Conservation (phyloP, 1,140 invertebrate genomes). For the Nebria ingens region DNA sequence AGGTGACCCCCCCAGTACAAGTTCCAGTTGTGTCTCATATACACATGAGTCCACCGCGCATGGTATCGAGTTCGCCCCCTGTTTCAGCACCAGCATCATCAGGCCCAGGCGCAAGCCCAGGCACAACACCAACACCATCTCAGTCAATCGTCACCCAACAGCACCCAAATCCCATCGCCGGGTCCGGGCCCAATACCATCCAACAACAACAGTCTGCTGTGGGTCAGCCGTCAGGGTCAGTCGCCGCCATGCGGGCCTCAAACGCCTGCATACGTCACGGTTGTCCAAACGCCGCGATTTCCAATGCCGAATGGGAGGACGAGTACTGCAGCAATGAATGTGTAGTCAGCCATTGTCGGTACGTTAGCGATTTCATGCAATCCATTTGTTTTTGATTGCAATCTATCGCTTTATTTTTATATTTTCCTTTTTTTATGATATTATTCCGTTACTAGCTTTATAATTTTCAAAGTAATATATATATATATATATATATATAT, state of each 20-base stretch:
- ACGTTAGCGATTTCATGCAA: constrained; percentile 27
- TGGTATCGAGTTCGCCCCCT: constrained; percentile 35
- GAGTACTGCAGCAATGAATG: constrained; percentile 97
- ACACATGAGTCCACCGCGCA: constrained; percentile 36
- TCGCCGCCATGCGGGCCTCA: constrained; percentile 38
- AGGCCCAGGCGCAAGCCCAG: too few species aligned
- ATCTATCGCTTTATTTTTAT: constrained; percentile 10
- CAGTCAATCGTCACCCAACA: constrained; percentile 23
- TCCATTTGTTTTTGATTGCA: constrained; percentile 11
- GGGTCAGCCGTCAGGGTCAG: constrained; percentile 25
- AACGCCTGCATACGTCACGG: constrained; percentile 79
- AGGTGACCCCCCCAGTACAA: constrained; percentile 22
- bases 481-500: too few species aligned
- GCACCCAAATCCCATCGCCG: constrained; percentile 33
- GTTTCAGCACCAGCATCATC: constrained; percentile 26
- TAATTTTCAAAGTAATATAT: too few species aligned
- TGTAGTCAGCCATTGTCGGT: constrained; percentile 91
- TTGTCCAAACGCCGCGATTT: constrained; percentile 80
- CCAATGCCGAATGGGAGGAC: constrained; percentile 91
- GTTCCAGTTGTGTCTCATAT: constrained; percentile 18
- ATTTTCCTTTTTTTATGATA: not conserved
- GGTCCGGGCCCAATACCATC: constrained; percentile 33
- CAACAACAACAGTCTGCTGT: constrained; percentile 36
- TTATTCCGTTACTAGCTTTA: not conserved
- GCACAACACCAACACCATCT: constrained; percentile 14